Base-by-base conservation (phyloP, 1,140 invertebrate genomes). In the Heterodera carotae region DNA sequence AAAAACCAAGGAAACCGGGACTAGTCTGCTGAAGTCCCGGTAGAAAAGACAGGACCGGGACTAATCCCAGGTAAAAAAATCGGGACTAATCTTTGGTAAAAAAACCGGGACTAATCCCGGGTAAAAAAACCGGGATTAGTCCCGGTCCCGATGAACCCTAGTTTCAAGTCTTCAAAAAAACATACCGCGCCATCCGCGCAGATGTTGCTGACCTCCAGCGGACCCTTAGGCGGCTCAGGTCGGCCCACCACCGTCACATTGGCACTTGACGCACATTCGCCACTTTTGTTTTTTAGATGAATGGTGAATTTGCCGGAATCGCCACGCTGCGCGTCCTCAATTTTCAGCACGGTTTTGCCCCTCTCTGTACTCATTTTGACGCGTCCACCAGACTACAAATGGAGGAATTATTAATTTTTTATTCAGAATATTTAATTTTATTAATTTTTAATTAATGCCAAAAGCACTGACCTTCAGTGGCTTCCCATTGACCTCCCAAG, bases 241-340 rank as follows among this genome's bases (percentile, higher is more conserved):
- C 78, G 93, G 93, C 88, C 93, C 94, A 81, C 91, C 27, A 87
- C 86, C 33, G 83, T 88, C 18, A 87, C 86, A 31, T 75, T 77
- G 18, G 85, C 87, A 4, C 79, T 83, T 0, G 93, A 94, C 0
- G 94, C 95, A 87, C 95, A 95, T 84, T 93, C 94, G 78, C 97
- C 97, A 76, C 93, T 94, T 27, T 93, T 91, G 89, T 99, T 99
- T 81, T 94, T 94, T 39, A 99, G 89, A 81, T 94, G 94, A 12
- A 99, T 89, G 18, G 92, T 92, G 87, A 95, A 97, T 88, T 94
- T 92, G 25, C 94, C 94, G 69, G 92, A 93, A 86, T 97, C 93
- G 78, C 90, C 92, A 0, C 94, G 91, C 88, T 94, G 93, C 2
- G 95, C 94, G 86, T 97, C 94, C 60, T 93, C 91, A 22, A 97